These are phyloP conservation scores for Ibycter americanus DNA, from an alignment of 2,797 vertebrate genomes.

Conservation along the genomic window DNA sequence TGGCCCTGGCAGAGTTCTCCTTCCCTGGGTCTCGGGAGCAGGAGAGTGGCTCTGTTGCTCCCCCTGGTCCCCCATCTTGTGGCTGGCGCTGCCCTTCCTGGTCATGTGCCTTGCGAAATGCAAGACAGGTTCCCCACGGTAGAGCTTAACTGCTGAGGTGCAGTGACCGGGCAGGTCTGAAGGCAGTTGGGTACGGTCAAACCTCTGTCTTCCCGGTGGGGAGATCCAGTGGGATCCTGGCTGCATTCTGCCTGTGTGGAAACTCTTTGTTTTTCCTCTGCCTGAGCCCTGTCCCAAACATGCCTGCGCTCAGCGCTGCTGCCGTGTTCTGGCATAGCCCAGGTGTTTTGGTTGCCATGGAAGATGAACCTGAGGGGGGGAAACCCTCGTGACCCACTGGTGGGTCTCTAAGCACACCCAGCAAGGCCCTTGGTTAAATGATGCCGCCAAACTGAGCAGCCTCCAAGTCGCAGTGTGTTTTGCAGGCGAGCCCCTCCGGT, in stretches of 20 bases:
- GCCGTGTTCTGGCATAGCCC: fast-evolving
- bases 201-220: fast-evolving
- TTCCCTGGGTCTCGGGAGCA: fast-evolving
- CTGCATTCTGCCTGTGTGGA: fast-evolving
- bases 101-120: fast-evolving
- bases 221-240: background rate
- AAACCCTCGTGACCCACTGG: fast-evolving
- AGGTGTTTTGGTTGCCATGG: fast-evolving
- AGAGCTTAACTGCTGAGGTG: background rate
- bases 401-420: background rate
- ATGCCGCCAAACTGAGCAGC: background rate
- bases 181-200: fast-evolving
- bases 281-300: background rate
- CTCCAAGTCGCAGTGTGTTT: background rate
- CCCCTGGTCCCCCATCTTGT: fast-evolving
- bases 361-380: background rate
- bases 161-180: background rate
- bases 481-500: constrained; percentile 90
- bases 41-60: background rate
- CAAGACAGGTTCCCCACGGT: fast-evolving
- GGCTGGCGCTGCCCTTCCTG: background rate
- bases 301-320: fast-evolving
- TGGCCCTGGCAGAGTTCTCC: fast-evolving
- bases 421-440: fast-evolving
- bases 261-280: background rate